Evolutionary conservation across 2,888 invertebrate species (phyloP).

Genomic region (Drosophila merina): DNA sequence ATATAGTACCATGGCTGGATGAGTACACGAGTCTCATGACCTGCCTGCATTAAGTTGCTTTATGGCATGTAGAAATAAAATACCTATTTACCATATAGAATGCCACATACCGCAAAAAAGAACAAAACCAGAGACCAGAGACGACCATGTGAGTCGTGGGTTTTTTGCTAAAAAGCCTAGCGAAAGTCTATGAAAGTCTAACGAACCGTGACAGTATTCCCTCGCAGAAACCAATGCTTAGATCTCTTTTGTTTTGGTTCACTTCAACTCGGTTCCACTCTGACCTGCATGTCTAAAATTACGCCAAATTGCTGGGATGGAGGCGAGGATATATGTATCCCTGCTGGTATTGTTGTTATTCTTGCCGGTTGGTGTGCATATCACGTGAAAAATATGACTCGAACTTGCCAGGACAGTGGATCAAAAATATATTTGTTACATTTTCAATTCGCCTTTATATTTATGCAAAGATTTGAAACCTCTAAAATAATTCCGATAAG

Average conservation of each 20-base stretch:
- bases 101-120: slow-evolving; percentile 20
- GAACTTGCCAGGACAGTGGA: slow-evolving; percentile 18
- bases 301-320: slow-evolving; percentile 38
- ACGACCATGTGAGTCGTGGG: slow-evolving; percentile 54
- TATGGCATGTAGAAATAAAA: slow-evolving; percentile 53
- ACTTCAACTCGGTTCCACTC: background rate
- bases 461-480: too few species aligned
- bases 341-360: slow-evolving; percentile 11
- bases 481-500: too few species aligned
- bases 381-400: slow-evolving; percentile 32
- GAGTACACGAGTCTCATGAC: slow-evolving; percentile 34
- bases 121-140: background rate
- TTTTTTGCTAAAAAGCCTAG: slow-evolving; percentile 59
- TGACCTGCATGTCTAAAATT: slow-evolving; percentile 61
- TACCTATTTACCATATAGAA: slow-evolving; percentile 48
- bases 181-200: slow-evolving; percentile 45
- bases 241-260: background rate
- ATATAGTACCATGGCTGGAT: slow-evolving; percentile 15
- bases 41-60: slow-evolving; percentile 47
- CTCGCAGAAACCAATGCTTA: background rate
- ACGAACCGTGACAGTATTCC: slow-evolving; percentile 25
- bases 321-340: background rate
- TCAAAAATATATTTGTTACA: background rate
- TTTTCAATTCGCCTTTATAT: too few species aligned
- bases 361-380: slow-evolving; percentile 34